These are phyloP conservation scores for Physocephala rufipes DNA, from an alignment of 2,888 invertebrate species.

Conservation along the genomic window DNA sequence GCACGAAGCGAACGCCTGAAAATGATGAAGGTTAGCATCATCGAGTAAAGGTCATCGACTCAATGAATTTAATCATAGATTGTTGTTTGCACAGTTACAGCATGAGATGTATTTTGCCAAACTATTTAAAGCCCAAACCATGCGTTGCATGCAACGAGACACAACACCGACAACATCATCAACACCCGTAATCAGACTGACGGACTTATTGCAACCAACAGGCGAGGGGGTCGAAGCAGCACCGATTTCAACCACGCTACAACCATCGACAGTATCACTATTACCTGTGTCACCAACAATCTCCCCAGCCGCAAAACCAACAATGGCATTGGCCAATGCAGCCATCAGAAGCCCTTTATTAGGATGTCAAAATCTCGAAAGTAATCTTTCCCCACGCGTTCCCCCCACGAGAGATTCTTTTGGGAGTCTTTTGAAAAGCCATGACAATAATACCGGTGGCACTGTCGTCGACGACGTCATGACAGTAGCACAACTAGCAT, in stretches of 20 bases:
- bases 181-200: constrained; percentile 38
- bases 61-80: neutral
- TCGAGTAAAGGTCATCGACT: neutral
- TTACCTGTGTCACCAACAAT: constrained; percentile 42
- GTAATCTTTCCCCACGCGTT: constrained; percentile 14
- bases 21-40: constrained; percentile 66
- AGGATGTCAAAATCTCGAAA: neutral
- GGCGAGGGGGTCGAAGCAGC: constrained; percentile 21
- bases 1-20: constrained; percentile 72
- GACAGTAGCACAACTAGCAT: constrained; percentile 16
- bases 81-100: constrained; percentile 53
- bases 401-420: neutral
- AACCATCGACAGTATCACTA: constrained; percentile 32
- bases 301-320: constrained; percentile 36
- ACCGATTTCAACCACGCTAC: constrained; percentile 16
- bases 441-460: constrained; percentile 16
- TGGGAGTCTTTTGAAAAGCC: neutral
- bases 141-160: constrained; percentile 57
- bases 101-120: constrained; percentile 65
- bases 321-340: constrained; percentile 23
- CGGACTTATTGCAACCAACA: constrained; percentile 23
- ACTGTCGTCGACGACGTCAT: constrained; percentile 27
- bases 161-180: constrained; percentile 36
- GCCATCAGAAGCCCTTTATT: neutral
- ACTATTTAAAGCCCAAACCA: constrained; percentile 61